Conservation (phyloP, 2,888 invertebrate genomes). For the Drosophila multiciliata region DNA sequence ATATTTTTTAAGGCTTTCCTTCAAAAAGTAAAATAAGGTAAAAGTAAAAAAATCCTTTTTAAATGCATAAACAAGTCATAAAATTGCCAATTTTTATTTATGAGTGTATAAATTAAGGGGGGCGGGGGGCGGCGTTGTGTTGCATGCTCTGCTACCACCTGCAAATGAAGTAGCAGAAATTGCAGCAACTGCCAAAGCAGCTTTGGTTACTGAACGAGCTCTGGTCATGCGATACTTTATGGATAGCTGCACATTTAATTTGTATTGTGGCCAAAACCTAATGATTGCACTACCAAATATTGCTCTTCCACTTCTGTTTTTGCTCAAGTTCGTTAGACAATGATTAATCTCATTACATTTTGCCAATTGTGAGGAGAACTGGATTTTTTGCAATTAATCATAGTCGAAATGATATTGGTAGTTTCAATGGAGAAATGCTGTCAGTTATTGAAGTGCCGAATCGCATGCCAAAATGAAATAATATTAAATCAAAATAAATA, state of each 20-base stretch:
- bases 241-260: slow-evolving; percentile 58
- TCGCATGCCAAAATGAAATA: neutral
- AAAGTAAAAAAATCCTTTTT: fast-evolving
- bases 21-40: neutral
- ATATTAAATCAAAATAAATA: neutral
- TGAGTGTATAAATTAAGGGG: neutral
- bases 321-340: slow-evolving; percentile 17
- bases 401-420: slow-evolving; percentile 2
- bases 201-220: slow-evolving; percentile 29
- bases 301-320: neutral
- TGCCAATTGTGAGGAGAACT: neutral
- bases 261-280: slow-evolving; percentile 41
- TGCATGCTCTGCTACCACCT: slow-evolving; percentile 1
- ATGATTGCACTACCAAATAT: slow-evolving; percentile 19
- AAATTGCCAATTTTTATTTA: neutral
- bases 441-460: slow-evolving; percentile 1
- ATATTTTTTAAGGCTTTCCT: too few relatives aligned
- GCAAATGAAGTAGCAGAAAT: slow-evolving; percentile 39
- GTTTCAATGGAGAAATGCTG: neutral
- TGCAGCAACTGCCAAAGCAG: slow-evolving; percentile 7
- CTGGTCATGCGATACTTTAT: slow-evolving; percentile 55
- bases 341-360: slow-evolving; percentile 35
- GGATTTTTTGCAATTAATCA: slow-evolving; percentile 2
- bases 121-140: slow-evolving; percentile 13
- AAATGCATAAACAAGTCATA: neutral